Percentiles rank a stretch among this genome's conserved stretches.
These are phyloP conservation scores for Malurus cyaneus DNA, from an alignment of 2,113 vertebrate genomes.

Conservation along the genomic window DNA sequence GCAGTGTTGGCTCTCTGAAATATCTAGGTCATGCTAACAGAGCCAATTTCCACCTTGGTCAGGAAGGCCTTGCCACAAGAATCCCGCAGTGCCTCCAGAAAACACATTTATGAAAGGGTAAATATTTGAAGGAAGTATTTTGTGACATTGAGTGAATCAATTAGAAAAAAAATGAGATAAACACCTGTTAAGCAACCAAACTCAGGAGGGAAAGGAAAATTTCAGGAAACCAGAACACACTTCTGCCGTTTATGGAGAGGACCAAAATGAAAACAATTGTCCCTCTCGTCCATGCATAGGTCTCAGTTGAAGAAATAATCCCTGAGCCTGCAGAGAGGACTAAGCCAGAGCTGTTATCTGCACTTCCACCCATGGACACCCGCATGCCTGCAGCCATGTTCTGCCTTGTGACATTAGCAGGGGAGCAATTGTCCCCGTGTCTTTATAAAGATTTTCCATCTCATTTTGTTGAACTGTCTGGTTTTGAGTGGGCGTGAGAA, in stretches of 20 bases:
- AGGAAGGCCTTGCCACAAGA: not conserved
- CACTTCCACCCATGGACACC: not conserved
- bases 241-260: no score
- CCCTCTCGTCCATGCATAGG: no score
- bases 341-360: not conserved
- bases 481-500: not conserved
- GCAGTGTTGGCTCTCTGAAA: not conserved
- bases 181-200: not conserved
- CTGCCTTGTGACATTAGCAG: not conserved
- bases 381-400: not conserved
- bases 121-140: not conserved
- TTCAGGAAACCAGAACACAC: not conserved
- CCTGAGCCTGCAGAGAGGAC: not conserved
- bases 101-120: not conserved
- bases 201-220: not conserved
- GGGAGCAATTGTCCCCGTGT: accelerated
- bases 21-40: not conserved
- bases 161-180: not conserved
- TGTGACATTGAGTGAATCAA: not conserved
- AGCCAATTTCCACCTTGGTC: not conserved
- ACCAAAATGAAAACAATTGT: not conserved
- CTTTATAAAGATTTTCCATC: not conserved
- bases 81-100: not conserved
- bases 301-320: not conserved
- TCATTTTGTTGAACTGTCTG: not conserved